Base-by-base conservation (phyloP, 2,888 invertebrate genomes). In the Scrobipalpa atriplicella region DNA sequence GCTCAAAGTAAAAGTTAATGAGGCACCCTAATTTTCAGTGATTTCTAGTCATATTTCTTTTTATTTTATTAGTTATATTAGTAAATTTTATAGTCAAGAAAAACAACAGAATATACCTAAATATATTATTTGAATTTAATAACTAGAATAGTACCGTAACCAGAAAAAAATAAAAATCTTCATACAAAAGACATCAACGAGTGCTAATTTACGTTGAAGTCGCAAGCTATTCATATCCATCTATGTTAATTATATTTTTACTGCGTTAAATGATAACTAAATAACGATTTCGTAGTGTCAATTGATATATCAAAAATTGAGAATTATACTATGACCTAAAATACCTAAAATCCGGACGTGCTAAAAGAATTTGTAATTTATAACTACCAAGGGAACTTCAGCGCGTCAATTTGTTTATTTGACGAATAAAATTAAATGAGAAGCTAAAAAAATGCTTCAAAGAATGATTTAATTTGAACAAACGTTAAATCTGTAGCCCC, bases 121-220 rank as follows among this genome's bases (percentile, higher is more conserved):
- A 10, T 39, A 11, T 39, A 29, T 11, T 2, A 43, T 13, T 3
- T 43, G 10, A 13, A 10, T 13, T 13, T 13, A 13, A 13, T 43
- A 13, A 43, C 11, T 13, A 13, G 43, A 11, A 13, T 13, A 43
- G 43, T 13, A 47, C 16, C n/a, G n/a, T 47, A 16, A 16, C 5
- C n/a, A 47, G 5, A 16, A 16, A n/a, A 47, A 1, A 11, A 3
- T 43, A 13, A 11, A 43, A 43, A 13, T 13, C n/a, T 47, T 1
- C n/a, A 16, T 21, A 54, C 54, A 54, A 54, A 54, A 54, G 54
- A 54, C 54, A 54, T 54, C 54, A 54, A 54, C 54, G 54, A 6
- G 10, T 2, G 21, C 54, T 1, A 10, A 21, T 1, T 21, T 7
- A 19, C 16, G 5, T 21, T 9, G 18, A 21, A 54, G 54, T 8